Evolutionary conservation across 2,113 vertebrate genomes (phyloP).

Genomic region (Chrysochloris asiatica): DNA sequence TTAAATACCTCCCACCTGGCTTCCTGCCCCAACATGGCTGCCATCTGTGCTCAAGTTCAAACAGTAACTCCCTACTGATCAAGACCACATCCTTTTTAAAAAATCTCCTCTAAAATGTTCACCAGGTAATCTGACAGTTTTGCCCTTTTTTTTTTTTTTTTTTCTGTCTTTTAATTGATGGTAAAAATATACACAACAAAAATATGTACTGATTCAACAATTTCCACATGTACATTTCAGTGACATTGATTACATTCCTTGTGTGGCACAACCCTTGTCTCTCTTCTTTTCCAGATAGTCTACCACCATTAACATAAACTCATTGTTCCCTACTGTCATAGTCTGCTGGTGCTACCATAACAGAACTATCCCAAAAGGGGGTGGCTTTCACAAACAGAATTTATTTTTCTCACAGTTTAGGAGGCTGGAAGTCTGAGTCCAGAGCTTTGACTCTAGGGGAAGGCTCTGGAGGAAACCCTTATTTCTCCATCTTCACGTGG

Average conservation of each 20-base stretch:
- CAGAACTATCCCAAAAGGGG: not conserved
- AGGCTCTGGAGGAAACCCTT: not conserved
- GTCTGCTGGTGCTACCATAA: not conserved
- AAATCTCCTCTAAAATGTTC: not conserved
- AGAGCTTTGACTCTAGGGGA: not conserved
- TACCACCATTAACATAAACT: not conserved
- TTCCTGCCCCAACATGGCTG: not conserved
- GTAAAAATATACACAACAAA: not conserved
- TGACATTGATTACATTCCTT: not conserved
- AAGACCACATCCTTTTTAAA: not conserved
- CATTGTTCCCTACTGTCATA: not conserved
- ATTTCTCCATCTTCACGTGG: not conserved
- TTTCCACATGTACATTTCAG: not conserved
- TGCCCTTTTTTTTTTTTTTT: not conserved
- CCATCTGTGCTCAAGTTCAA: not conserved
- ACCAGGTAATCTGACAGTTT: not conserved
- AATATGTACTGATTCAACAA: not conserved
- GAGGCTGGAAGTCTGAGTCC: not conserved
- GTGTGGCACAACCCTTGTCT: not conserved
- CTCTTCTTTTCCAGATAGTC: not conserved
- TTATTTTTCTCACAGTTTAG: not conserved
- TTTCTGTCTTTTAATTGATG: not conserved
- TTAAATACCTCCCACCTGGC: not conserved
- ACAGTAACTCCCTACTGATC: not conserved
- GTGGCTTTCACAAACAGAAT: not conserved